Conservation (phyloP, 1,140 invertebrate genomes). For the Chrysomallon squamiferum region DNA sequence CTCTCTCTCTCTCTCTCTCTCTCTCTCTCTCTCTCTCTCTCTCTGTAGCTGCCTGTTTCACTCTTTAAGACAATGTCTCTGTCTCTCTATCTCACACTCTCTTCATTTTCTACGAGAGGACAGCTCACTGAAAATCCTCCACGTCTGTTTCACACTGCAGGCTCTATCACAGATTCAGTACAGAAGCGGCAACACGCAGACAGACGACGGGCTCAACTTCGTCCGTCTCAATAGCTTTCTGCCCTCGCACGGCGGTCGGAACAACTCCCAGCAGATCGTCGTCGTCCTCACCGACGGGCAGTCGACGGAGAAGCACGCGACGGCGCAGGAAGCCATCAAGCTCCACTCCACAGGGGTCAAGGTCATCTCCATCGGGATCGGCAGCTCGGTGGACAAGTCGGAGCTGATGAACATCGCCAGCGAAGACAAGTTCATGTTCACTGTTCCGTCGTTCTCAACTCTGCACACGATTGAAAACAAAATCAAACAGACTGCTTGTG, state of each 20-base stretch:
- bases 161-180: background rate
- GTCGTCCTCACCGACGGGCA: slow-evolving; percentile 17
- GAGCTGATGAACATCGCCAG: slow-evolving; percentile 36
- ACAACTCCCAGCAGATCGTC: slow-evolving; percentile 2
- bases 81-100: too few species aligned
- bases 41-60: too few species aligned
- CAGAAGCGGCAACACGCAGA: background rate
- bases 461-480: slow-evolving; percentile 24
- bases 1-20: too few species aligned
- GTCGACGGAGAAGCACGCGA: slow-evolving; percentile 14
- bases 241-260: background rate
- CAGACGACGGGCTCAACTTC: slow-evolving; percentile 4
- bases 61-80: too few species aligned
- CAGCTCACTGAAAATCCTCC: too few species aligned
- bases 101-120: too few species aligned
- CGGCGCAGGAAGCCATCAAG: slow-evolving; percentile 10
- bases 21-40: too few species aligned
- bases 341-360: slow-evolving; percentile 22
- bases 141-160: background rate
- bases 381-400: slow-evolving; percentile 15
- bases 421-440: slow-evolving; percentile 29
- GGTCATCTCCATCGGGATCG: slow-evolving; percentile 33
- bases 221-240: background rate
- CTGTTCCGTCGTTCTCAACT: slow-evolving; percentile 21
- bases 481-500: slow-evolving; percentile 10